Conservation (phyloP, 2,888 invertebrate genomes). For the Plebejus argus region DNA sequence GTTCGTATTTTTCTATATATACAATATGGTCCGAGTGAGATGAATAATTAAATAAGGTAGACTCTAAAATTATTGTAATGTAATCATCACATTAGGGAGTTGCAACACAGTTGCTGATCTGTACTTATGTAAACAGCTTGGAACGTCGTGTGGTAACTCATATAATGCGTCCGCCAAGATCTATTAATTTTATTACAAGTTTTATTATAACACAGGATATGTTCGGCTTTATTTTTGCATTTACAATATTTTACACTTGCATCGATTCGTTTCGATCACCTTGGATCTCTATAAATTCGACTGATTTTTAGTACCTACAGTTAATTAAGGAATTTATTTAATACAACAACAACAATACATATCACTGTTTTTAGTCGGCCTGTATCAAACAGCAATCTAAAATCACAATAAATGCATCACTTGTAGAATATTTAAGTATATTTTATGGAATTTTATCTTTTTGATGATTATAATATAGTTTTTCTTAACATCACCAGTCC, state of each 20-base stretch:
- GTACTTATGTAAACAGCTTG: constrained; percentile 24
- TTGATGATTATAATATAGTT: neutral
- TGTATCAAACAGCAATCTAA: neutral
- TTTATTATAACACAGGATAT: neutral
- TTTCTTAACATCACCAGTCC: neutral
- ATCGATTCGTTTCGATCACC: constrained; percentile 48
- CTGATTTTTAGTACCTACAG: constrained; percentile 58
- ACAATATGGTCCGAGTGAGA: neutral
- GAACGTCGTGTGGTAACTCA: neutral
- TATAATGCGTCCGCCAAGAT: neutral
- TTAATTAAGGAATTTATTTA: constrained; percentile 32
- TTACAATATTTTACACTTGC: constrained; percentile 54
- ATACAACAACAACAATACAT: neutral
- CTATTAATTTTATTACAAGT: neutral
- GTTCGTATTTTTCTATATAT: constrained; percentile 33
- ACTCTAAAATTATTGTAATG: neutral
- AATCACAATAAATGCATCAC: neutral
- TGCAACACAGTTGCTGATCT: constrained; percentile 33
- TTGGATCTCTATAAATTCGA: constrained; percentile 61
- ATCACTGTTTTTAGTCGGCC: neutral
- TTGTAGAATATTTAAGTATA: neutral
- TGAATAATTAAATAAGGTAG: neutral
- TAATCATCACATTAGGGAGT: constrained; percentile 16
- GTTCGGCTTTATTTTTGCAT: constrained; percentile 40
- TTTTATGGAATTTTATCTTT: neutral